Evolutionary conservation across 2,888 invertebrate species (phyloP).

Genomic region (Catocala fraxini): DNA sequence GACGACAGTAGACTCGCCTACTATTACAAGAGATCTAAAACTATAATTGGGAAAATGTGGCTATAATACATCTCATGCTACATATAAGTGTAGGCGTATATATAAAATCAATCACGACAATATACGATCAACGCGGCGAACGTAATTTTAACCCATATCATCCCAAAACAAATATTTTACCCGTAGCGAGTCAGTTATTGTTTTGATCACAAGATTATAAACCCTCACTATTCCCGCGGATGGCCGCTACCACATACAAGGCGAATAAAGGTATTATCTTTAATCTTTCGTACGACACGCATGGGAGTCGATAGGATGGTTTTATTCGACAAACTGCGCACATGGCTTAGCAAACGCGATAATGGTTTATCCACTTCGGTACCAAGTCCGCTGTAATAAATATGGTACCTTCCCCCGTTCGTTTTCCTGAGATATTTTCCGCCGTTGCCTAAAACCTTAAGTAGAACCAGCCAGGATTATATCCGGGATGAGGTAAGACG

Average conservation of each 20-base stretch:
- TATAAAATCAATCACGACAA: no score
- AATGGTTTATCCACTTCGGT: constrained; percentile 35
- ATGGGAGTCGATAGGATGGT: constrained; percentile 24
- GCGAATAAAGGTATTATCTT: constrained; percentile 3
- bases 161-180: no score
- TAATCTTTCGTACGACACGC: constrained; percentile 24
- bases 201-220: no score
- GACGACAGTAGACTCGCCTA: no score
- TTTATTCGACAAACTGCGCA: constrained; percentile 13
- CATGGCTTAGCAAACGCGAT: constrained; percentile 34
- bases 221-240: no score
- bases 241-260: not conserved
- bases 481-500: not conserved
- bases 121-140: no score
- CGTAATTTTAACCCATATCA: no score
- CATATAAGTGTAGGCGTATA: no score
- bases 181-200: no score
- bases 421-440: constrained; percentile 32
- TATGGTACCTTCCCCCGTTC: constrained; percentile 20
- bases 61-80: no score
- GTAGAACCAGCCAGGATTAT: constrained; percentile 10
- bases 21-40: no score
- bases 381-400: constrained; percentile 32
- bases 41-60: no score
- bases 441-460: constrained; percentile 13